Evolutionary conservation across 2,888 invertebrate genomes (phyloP).

Genomic region (Drosophila anomalata): DNA sequence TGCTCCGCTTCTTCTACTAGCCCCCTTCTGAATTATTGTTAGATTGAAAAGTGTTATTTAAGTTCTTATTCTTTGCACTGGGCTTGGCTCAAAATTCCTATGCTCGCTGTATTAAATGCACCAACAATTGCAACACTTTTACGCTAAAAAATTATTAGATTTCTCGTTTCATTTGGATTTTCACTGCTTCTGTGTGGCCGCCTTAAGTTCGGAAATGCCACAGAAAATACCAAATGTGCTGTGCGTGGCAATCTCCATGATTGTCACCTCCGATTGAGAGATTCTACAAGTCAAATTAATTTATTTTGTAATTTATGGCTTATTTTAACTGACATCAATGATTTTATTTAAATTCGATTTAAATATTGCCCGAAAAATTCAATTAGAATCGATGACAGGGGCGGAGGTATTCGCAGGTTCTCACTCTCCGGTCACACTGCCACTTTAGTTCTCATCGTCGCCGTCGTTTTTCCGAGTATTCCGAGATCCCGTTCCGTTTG

Average conservation of each 20-base stretch:
- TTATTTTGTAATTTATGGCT: not conserved
- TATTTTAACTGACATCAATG: not conserved
- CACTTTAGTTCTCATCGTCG: conserved; percentile 15
- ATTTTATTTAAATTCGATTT: not conserved
- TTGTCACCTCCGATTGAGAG: not conserved
- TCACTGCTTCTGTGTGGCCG: conserved; percentile 45
- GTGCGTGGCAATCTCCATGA: conserved; percentile 16
- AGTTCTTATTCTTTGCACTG: conserved; percentile 5
- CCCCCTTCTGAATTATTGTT: not conserved
- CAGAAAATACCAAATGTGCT: conserved; percentile 6
- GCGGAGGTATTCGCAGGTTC: not conserved
- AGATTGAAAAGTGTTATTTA: not conserved
- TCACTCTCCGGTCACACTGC: conserved; percentile 5
- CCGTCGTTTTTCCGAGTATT: conserved; percentile 17
- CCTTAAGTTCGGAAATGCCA: conserved; percentile 13
- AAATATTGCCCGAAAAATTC: not conserved
- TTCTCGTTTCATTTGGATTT: conserved; percentile 39
- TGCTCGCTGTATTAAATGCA: conserved; percentile 43
- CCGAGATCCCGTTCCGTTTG: conserved; percentile 16
- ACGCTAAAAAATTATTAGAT: conserved; percentile 37
- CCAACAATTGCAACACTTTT: conserved; percentile 37
- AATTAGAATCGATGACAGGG: conserved; percentile 1
- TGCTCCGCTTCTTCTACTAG: conserved; percentile 27
- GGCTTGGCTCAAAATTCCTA: conserved; percentile 27
- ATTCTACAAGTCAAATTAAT: not conserved